Percentiles rank a stretch among this genome's conserved stretches.
phyloP scores from a whole-genome alignment of 2,888 invertebrate species.

The Candidula unifasciata region DNA sequence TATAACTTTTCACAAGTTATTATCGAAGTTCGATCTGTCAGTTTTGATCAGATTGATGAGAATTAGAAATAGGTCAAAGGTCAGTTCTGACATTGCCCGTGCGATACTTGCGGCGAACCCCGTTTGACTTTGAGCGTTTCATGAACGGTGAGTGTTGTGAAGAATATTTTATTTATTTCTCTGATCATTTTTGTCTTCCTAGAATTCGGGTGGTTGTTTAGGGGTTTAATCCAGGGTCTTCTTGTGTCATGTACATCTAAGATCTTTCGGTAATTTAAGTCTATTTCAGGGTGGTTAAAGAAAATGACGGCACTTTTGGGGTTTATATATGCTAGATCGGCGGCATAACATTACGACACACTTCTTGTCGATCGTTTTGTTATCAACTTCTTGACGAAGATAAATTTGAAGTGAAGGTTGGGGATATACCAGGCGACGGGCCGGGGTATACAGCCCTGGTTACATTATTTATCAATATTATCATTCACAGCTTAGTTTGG shows the following conservation, averaged over 20 bases:
- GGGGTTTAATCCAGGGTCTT: not conserved
- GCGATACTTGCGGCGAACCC: conserved; percentile 75
- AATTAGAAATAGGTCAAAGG: conserved; percentile 70
- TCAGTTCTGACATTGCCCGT: conserved; percentile 71
- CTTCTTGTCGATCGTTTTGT: no score
- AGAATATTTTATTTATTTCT: conserved; percentile 80
- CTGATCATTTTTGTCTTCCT: conserved; percentile 79
- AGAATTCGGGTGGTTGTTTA: conserved; percentile 24
- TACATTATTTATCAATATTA: no score
- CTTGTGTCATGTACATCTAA: not conserved
- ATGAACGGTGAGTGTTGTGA: conserved; percentile 80
- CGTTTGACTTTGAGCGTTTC: conserved; percentile 78
- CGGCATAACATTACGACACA: not conserved
- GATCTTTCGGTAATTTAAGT: not conserved
- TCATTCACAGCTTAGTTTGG: no score
- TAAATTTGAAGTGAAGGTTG: no score
- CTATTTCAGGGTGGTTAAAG: not conserved
- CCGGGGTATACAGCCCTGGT: no score
- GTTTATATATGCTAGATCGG: not conserved
- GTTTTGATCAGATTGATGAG: not conserved
- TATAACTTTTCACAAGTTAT: not conserved
- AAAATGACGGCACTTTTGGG: not conserved
- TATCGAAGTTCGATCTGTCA: conserved; percentile 31
- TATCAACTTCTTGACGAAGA: no score
- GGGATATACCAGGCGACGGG: no score